A percentile compares a stretch with the other conserved stretches of the same genome.
These are phyloP conservation scores for Cervus canadensis DNA, from an alignment of 2,113 vertebrate species.

Conservation along the genomic window DNA sequence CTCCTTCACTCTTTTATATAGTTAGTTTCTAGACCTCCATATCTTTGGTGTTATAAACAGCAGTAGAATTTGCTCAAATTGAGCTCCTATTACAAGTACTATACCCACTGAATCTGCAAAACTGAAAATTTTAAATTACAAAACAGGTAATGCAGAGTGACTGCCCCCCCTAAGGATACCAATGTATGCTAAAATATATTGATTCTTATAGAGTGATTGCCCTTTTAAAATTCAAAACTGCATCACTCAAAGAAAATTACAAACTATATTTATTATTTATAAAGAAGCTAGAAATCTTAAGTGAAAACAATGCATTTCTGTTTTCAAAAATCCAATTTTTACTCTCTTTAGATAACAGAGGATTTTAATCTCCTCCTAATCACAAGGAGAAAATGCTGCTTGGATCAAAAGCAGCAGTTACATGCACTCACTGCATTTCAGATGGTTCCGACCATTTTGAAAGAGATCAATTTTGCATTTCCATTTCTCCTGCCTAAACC, in stretches of 20 bases:
- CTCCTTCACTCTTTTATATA: background rate
- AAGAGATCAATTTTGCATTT: background rate
- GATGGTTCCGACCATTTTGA: background rate
- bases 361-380: slow-evolving; percentile 31
- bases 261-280: slow-evolving; percentile 4
- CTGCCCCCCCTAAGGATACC: background rate
- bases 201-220: background rate
- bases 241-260: background rate
- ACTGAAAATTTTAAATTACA: background rate
- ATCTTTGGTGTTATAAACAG: background rate
- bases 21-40: background rate
- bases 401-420: background rate
- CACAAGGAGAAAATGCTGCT: background rate
- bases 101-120: background rate
- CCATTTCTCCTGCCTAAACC: background rate
- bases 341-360: background rate
- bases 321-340: slow-evolving; percentile 7
- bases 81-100: background rate
- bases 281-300: background rate
- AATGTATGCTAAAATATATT: background rate
- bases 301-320: background rate
- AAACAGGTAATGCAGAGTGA: background rate
- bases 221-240: slow-evolving; percentile 44
- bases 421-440: background rate
- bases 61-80: background rate